These are phyloP conservation scores for Oxyura jamaicensis DNA, from an alignment of 2,113 vertebrate species.

Conservation along the genomic window DNA sequence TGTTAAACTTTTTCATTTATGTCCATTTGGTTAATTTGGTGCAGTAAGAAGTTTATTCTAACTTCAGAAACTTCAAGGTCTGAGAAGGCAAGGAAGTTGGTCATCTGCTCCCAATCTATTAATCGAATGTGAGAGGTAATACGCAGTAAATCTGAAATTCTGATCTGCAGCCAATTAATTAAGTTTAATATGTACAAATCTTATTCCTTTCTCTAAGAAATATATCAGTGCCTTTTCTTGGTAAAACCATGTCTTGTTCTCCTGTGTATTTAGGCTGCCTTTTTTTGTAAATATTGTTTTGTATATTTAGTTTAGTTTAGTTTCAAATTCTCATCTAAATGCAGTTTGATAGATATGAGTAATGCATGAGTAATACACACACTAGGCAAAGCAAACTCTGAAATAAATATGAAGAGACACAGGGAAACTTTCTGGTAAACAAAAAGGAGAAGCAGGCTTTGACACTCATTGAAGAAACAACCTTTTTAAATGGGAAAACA, in stretches of 20 bases:
- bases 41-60: background rate
- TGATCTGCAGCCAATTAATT: background rate
- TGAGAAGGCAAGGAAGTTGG: background rate
- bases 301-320: background rate
- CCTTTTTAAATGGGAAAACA: background rate
- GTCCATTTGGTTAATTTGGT: background rate
- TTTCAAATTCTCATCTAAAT: background rate
- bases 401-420: background rate
- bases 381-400: background rate
- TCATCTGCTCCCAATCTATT: background rate
- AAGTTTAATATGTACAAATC: background rate
- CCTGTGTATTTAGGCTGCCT: background rate
- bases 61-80: background rate
- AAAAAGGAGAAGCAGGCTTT: background rate
- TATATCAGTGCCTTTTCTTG: accelerated
- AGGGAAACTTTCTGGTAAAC: background rate
- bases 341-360: background rate
- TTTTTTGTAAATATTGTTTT: background rate
- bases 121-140: background rate
- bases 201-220: background rate
- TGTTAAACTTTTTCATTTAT: background rate
- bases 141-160: background rate
- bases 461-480: background rate
- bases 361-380: background rate
- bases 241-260: background rate